phyloP scores from a whole-genome alignment of 92 coral and sea anemone genomes.

The Hydrozoanthus gracilis region DNA sequence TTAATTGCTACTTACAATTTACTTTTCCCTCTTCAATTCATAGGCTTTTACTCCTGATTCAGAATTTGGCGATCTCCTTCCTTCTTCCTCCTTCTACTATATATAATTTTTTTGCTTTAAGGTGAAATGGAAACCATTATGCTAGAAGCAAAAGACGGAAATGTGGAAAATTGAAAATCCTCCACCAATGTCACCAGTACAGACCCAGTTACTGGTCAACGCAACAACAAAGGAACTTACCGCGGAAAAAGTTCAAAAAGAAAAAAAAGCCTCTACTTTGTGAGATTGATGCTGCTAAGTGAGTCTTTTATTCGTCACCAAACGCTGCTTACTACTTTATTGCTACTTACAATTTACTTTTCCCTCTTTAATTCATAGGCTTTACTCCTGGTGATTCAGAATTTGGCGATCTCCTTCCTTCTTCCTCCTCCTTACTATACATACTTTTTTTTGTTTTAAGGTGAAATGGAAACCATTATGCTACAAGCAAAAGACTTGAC shows the following conservation, averaged over 20 bases:
- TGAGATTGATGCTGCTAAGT: conserved; percentile 3
- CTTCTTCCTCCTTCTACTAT: not conserved
- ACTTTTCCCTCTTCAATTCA: too few species aligned
- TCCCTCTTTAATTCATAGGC: too few species aligned
- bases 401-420: not conserved
- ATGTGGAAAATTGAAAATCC: conserved; percentile 9
- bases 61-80: not conserved
- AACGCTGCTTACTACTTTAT: too few species aligned
- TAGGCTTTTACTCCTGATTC: not conserved
- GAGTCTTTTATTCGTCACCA: not conserved
- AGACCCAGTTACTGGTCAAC: conserved; percentile 41
- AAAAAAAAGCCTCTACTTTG: not conserved
- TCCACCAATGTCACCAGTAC: conserved; percentile 13
- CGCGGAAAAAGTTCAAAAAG: not conserved
- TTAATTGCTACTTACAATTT: too few species aligned
- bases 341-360: too few species aligned
- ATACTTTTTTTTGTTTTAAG: not conserved
- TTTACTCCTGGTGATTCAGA: not conserved
- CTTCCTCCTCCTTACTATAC: not conserved
- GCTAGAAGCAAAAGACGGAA: conserved; percentile 21
- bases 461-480: conserved; percentile 32
- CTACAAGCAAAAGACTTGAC: conserved; percentile 18
- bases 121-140: conserved; percentile 36
- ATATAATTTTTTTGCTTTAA: not conserved
- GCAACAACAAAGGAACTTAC: conserved; percentile 50